Conservation (phyloP, 2,797 vertebrate genomes). For the Tokudaia muenninki region DNA sequence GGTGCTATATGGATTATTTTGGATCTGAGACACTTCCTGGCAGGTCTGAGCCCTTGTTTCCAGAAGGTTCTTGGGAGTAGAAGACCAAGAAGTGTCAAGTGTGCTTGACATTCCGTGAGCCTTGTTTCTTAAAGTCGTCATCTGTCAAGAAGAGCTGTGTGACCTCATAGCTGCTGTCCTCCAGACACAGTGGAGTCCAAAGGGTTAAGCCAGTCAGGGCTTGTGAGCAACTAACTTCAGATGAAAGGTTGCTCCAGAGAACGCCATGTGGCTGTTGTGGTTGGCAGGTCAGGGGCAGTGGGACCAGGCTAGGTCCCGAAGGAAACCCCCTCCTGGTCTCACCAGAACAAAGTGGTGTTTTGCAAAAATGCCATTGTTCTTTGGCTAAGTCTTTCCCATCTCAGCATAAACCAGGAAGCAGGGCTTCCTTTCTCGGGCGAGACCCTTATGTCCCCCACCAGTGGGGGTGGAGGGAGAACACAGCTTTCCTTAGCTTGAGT, state of each 20-base stretch:
- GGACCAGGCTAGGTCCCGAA: slow-evolving; percentile 81
- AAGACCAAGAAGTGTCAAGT: background rate
- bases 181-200: background rate
- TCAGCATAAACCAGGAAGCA: slow-evolving; percentile 84
- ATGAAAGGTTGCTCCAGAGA: slow-evolving; percentile 80
- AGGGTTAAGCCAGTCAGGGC: slow-evolving; percentile 71
- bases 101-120: background rate
- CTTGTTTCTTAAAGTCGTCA: background rate
- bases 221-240: slow-evolving; percentile 62
- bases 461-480: slow-evolving; percentile 56
- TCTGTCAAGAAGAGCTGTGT: background rate
- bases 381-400: slow-evolving; percentile 84
- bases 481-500: slow-evolving; percentile 69
- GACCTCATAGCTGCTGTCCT: background rate
- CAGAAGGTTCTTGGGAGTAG: background rate
- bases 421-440: slow-evolving; percentile 82
- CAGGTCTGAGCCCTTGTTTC: background rate
- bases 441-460: slow-evolving; percentile 74
- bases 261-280: slow-evolving; percentile 83
- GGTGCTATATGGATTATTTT: background rate
- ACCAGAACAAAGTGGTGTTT: slow-evolving; percentile 85
- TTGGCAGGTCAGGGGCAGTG: slow-evolving; percentile 81
- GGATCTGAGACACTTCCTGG: background rate
- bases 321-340: slow-evolving; percentile 83
- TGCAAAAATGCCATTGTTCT: slow-evolving; percentile 84